These are phyloP conservation scores for Geopemphigus sp. DNA, from an alignment of 1,140 invertebrate species.

Conservation along the genomic window DNA sequence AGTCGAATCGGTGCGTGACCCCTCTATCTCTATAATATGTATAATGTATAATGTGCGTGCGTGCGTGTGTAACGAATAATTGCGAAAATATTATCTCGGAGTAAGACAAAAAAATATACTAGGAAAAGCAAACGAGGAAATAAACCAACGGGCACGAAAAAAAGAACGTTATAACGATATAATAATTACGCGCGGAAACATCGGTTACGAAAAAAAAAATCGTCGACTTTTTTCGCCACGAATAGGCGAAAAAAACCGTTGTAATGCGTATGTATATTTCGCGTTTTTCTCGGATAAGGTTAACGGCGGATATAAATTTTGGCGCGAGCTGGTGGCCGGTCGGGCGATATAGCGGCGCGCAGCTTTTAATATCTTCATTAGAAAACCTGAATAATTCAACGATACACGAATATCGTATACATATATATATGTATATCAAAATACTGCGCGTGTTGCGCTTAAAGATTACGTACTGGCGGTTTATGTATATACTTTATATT, in stretches of 20 bases:
- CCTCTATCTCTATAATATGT: too few species aligned
- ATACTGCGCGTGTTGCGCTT: neutral
- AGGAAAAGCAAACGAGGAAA: conserved; percentile 1
- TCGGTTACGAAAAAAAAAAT: too few species aligned
- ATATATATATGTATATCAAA: too few species aligned
- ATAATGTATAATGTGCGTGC: too few species aligned
- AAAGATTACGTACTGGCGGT: neutral
- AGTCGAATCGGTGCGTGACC: too few species aligned
- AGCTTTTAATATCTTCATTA: conserved; percentile 31
- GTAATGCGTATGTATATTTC: conserved; percentile 8
- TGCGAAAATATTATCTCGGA: neutral
- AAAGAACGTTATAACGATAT: neutral
- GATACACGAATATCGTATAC: neutral
- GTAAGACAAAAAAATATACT: neutral
- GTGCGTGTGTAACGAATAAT: neutral
- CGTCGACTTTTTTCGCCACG: neutral
- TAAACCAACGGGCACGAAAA: neutral
- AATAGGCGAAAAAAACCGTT: too few species aligned
- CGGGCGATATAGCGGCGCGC: neutral
- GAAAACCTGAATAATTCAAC: conserved; percentile 17
- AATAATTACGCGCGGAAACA: conserved; percentile 13
- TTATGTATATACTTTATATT: neutral
- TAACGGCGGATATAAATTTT: too few species aligned
- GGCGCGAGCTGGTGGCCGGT: too few species aligned
- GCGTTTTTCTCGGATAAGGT: neutral